phyloP scores from a whole-genome alignment of 1,140 invertebrate species.

The Drosophila elegans region DNA sequence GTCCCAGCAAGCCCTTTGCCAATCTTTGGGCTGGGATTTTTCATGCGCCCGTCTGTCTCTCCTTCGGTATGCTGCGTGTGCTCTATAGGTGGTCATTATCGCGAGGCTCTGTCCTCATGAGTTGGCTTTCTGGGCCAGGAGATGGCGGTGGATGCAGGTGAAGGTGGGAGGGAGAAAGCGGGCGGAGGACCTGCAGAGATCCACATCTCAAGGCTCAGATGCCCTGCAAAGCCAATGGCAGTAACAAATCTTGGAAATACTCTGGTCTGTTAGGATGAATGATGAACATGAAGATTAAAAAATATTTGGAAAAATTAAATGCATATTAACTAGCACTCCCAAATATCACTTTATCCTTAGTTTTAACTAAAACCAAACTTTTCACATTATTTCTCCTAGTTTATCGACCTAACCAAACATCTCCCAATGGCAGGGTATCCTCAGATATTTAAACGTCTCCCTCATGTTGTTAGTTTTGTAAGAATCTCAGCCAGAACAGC shows the following conservation, averaged over 20 bases:
- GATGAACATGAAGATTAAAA: no score
- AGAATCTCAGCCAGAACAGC: conserved; percentile 51
- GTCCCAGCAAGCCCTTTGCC: conserved; percentile 42
- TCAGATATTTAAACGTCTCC: conserved; percentile 1
- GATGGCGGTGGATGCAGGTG: background rate
- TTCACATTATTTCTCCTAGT: no score
- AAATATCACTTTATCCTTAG: no score
- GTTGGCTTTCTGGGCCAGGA: conserved; percentile 18
- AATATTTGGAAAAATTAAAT: no score
- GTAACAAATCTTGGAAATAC: background rate
- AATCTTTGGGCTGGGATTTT: conserved; percentile 54
- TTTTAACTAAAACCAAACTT: no score
- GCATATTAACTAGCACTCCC: no score
- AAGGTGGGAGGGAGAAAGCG: conserved; percentile 34
- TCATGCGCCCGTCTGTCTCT: conserved; percentile 41
- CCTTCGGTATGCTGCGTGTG: conserved; percentile 59
- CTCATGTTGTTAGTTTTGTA: conserved; percentile 20
- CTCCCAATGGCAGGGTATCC: conserved; percentile 24
- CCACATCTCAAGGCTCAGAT: conserved; percentile 15
- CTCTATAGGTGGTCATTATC: conserved; percentile 82
- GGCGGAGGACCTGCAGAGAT: conserved; percentile 24
- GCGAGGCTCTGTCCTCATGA: conserved; percentile 59
- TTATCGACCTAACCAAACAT: background rate
- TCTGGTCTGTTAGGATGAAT: background rate
- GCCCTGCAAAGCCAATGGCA: background rate